Conservation (phyloP, 2,797 vertebrate species). For the Intellagama lesueurii region DNA sequence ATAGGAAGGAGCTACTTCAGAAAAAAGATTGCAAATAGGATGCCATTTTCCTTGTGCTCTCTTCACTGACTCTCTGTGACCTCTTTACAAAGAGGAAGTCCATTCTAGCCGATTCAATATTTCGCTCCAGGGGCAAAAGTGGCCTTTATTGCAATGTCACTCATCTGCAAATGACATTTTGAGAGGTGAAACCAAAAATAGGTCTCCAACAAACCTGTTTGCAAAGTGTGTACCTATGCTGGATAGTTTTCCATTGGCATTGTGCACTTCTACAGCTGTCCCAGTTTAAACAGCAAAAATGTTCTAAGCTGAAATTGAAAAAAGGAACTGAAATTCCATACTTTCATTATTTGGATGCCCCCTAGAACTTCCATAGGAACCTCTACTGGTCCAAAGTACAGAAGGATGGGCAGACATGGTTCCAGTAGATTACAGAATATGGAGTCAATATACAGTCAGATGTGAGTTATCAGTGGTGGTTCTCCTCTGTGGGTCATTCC, state of each 20-base stretch:
- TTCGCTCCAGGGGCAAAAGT: too few relatives aligned
- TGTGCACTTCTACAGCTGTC: not conserved
- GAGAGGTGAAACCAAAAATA: too few relatives aligned
- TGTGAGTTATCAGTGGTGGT: not conserved
- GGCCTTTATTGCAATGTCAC: too few relatives aligned
- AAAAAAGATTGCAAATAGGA: too few relatives aligned
- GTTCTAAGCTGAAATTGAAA: not conserved
- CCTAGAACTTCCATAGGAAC: not conserved
- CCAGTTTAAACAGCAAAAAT: not conserved
- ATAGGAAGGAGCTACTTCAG: not conserved
- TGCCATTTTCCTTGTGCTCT: too few relatives aligned
- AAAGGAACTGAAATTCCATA: not conserved
- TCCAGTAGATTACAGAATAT: not conserved
- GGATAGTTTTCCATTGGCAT: not conserved
- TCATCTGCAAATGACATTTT: too few relatives aligned
- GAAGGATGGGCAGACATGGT: not conserved
- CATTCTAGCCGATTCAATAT: too few relatives aligned
- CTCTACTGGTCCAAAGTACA: not conserved
- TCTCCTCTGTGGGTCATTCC: not conserved
- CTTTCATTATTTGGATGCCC: not conserved
- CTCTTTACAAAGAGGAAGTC: too few relatives aligned
- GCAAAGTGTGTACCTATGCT: not conserved
- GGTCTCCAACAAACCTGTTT: not conserved
- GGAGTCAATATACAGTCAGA: not conserved
- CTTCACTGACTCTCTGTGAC: too few relatives aligned